Evolutionary conservation across 37 sponge, comb jelly and placozoan species (phyloP).

Genomic region (Ephydatia muelleri): DNA sequence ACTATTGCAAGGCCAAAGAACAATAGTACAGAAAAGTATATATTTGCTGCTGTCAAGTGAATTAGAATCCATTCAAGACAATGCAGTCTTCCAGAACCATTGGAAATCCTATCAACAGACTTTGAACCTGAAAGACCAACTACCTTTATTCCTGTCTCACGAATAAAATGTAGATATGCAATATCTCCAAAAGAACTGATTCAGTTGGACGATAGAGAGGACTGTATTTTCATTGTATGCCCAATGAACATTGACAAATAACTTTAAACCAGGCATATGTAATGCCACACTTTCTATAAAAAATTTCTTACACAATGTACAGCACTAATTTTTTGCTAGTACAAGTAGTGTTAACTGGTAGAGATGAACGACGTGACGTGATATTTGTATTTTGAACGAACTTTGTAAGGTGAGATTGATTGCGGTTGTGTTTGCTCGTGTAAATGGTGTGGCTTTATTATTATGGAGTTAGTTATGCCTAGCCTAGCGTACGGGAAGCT

Average conservation of each 20-base stretch:
- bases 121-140: not conserved
- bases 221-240: not conserved
- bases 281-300: not conserved
- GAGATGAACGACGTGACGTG: no score
- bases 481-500: no score
- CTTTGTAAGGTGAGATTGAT: no score
- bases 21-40: not conserved
- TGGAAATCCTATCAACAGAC: not conserved
- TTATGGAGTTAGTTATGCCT: no score
- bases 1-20: not conserved
- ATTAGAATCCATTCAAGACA: not conserved
- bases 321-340: no score
- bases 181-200: not conserved
- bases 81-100: not conserved
- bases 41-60: not conserved
- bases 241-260: not conserved
- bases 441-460: no score
- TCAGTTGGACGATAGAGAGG: not conserved
- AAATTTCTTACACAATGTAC: no score
- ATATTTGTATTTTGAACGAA: no score
- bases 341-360: no score
- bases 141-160: not conserved
- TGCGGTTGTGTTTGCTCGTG: no score
- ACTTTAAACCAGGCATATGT: not conserved
- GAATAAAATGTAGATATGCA: not conserved